Percentiles rank a stretch among this genome's conserved stretches.
These are phyloP conservation scores for Digitonthophagus gazella DNA, from an alignment of 2,888 invertebrate genomes.

Conservation along the genomic window DNA sequence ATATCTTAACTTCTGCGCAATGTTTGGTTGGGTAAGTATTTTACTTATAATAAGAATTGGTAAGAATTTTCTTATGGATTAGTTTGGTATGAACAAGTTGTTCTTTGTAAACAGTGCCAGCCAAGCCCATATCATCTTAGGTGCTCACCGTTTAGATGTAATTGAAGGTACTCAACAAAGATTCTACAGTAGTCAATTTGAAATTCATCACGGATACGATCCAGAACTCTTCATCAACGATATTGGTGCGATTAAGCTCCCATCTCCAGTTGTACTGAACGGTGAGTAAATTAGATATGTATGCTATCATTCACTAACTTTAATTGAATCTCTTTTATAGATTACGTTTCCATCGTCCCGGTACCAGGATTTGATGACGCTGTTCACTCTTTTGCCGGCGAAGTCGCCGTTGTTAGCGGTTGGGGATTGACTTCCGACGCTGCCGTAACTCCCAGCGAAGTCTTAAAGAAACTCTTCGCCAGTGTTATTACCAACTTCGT, in stretches of 20 bases:
- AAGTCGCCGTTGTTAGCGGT: slow-evolving; percentile 21
- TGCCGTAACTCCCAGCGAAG: slow-evolving; percentile 4
- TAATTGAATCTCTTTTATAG: slow-evolving; percentile 5
- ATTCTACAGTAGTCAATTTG: slow-evolving; percentile 28
- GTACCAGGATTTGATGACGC: slow-evolving; percentile 16
- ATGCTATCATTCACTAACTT: neutral
- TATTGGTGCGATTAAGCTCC: slow-evolving; percentile 41
- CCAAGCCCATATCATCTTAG: slow-evolving; percentile 33
- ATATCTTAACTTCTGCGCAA: slow-evolving; percentile 57
- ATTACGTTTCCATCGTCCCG: slow-evolving; percentile 14
- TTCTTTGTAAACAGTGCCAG: slow-evolving; percentile 42
- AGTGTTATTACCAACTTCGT: slow-evolving; percentile 20
- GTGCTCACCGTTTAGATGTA: slow-evolving; percentile 40
- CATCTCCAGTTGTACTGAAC: slow-evolving; percentile 13
- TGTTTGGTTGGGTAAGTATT: slow-evolving; percentile 40
- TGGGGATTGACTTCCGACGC: slow-evolving; percentile 21
- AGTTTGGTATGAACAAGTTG: slow-evolving; percentile 36
- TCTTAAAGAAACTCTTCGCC: slow-evolving; percentile 16
- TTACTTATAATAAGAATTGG: neutral
- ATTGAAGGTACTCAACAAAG: slow-evolving; percentile 40
- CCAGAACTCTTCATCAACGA: slow-evolving; percentile 46
- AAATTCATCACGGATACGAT: slow-evolving; percentile 30
- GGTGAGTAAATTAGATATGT: slow-evolving; percentile 5
- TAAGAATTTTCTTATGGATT: neutral
- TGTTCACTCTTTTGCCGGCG: slow-evolving; percentile 16